These are phyloP conservation scores for Microcebus jonahi DNA, from an alignment of 2,113 vertebrate species.

Conservation along the genomic window DNA sequence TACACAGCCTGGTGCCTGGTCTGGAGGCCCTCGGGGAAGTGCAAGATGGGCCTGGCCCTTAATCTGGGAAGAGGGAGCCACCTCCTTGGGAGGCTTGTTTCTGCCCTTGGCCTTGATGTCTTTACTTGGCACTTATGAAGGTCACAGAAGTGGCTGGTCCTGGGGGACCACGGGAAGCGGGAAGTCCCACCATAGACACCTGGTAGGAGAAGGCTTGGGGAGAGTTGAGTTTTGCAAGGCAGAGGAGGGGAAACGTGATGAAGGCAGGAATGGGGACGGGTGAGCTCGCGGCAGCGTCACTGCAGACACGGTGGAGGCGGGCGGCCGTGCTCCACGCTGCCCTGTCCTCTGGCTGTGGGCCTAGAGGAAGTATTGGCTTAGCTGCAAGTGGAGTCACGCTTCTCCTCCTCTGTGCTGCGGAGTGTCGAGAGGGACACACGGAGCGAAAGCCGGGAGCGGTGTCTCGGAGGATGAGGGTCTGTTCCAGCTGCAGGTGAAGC, in stretches of 20 bases:
- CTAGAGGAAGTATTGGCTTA: background rate
- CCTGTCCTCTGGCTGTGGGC: background rate
- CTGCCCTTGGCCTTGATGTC: background rate
- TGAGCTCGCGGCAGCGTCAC: rapidly evolving
- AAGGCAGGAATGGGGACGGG: background rate
- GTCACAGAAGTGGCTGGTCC: background rate
- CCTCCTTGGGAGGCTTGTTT: background rate
- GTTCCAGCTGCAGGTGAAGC: background rate
- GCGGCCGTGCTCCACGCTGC: background rate
- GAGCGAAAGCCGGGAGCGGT: background rate
- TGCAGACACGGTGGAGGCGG: background rate
- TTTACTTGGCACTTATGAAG: background rate
- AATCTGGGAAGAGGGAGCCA: background rate
- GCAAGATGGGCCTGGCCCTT: background rate
- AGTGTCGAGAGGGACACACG: background rate
- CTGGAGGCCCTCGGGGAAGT: background rate
- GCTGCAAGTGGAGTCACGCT: background rate
- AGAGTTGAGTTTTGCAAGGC: background rate
- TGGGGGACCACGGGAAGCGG: background rate
- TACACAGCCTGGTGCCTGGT: background rate
- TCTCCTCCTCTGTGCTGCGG: background rate
- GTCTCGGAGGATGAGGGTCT: background rate
- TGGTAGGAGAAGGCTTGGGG: background rate
- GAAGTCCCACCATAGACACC: background rate
- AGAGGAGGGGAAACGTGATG: background rate